Evolutionary conservation across 2,113 vertebrate genomes (phyloP).

Genomic region (Calonectris borealis): DNA sequence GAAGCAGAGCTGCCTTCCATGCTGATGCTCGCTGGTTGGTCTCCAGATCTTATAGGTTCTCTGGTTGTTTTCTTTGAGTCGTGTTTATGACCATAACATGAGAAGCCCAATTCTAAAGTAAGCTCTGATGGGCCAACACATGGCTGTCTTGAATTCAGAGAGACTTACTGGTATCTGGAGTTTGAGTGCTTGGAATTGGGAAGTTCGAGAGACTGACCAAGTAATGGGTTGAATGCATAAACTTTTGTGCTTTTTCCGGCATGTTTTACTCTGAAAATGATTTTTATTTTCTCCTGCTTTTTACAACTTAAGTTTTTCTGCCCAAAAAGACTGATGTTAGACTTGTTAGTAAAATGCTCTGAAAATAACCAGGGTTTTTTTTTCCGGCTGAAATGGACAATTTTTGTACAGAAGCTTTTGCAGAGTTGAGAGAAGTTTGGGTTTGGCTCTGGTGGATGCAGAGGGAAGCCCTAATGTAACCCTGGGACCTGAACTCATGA

Average conservation of each 20-base stretch:
- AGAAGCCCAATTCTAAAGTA: not conserved
- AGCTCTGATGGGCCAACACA: not conserved
- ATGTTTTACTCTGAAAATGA: not conserved
- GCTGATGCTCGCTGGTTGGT: rapidly evolving
- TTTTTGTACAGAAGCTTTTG: not conserved
- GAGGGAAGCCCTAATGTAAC: not conserved
- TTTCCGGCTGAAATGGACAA: not conserved
- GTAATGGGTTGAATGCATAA: not conserved
- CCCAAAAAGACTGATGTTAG: not conserved
- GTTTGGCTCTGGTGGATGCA: not conserved
- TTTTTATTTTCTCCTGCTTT: not conserved
- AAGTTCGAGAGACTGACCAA: not conserved
- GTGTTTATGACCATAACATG: not conserved
- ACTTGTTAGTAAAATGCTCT: not conserved
- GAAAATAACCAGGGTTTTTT: not conserved
- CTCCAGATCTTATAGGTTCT: not conserved
- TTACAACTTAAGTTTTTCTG: not conserved
- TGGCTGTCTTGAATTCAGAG: not conserved
- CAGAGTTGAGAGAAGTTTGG: not conserved
- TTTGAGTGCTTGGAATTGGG: not conserved
- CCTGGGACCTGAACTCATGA: not conserved
- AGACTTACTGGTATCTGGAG: not conserved
- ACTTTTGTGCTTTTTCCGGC: not conserved
- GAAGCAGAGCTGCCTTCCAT: not conserved
- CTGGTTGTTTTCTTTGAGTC: not conserved